Evolutionary conservation across 2,113 vertebrate genomes (phyloP).

Genomic region (Hucho hucho): DNA sequence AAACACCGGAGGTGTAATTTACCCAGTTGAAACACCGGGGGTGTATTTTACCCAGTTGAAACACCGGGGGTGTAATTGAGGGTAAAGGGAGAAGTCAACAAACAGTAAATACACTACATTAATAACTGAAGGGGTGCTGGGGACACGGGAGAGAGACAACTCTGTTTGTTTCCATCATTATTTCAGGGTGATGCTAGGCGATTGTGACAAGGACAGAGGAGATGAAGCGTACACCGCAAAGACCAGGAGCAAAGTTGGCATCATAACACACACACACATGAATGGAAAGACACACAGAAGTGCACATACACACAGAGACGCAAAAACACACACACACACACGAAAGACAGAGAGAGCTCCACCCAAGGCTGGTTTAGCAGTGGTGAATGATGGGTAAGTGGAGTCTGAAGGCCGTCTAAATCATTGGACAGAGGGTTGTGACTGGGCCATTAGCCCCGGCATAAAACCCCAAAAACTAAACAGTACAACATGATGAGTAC

Average conservation of each 20-base stretch:
- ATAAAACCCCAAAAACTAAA: too few species aligned
- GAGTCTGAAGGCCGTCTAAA: neutral
- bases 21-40: too few species aligned
- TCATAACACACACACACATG: neutral
- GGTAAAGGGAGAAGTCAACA: too few species aligned
- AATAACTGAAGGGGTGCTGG: too few species aligned
- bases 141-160: too few species aligned
- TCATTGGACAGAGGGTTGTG: neutral
- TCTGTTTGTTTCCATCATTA: too few species aligned
- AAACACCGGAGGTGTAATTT: too few species aligned
- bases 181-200: neutral
- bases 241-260: neutral
- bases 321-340: neutral
- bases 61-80: too few species aligned
- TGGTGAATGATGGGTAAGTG: neutral
- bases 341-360: neutral
- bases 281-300: neutral
- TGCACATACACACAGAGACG: too few species aligned
- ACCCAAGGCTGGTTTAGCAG: neutral
- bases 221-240: neutral
- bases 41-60: too few species aligned
- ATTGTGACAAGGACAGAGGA: slow-evolving; percentile 23
- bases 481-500: neutral
- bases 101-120: too few species aligned
- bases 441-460: neutral